These are phyloP conservation scores for Pandemis heparana DNA, from an alignment of 2,888 invertebrate species.

Conservation along the genomic window DNA sequence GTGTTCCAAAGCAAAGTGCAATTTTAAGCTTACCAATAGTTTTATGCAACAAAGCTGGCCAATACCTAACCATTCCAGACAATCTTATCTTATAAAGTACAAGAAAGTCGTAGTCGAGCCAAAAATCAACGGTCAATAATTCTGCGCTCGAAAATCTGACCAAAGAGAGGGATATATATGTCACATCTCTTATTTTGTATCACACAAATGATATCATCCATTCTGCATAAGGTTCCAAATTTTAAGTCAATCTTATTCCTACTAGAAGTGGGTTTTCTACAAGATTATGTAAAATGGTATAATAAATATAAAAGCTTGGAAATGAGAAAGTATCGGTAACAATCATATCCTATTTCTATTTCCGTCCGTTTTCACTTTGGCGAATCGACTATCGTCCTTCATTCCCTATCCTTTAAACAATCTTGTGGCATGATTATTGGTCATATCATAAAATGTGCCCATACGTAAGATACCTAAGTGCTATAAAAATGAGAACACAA, in stretches of 20 bases:
- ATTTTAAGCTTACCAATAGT: neutral
- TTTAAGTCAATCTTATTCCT: too few relatives aligned
- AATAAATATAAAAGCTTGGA: too few relatives aligned
- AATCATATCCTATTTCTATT: too few relatives aligned
- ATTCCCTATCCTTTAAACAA: neutral
- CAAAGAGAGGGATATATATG: neutral
- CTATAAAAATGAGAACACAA: neutral
- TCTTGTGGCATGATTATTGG: neutral
- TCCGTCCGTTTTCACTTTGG: too few relatives aligned
- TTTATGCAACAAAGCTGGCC: constrained; percentile 3
- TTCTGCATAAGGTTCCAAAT: too few relatives aligned
- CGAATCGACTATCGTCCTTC: too few relatives aligned
- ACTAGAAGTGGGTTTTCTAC: too few relatives aligned
- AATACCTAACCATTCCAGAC: neutral
- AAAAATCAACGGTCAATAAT: neutral
- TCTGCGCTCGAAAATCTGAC: neutral
- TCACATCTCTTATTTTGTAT: too few relatives aligned
- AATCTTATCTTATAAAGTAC: neutral
- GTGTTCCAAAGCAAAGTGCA: neutral
- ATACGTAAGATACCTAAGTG: neutral
- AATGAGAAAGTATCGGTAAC: too few relatives aligned
- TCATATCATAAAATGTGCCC: neutral
- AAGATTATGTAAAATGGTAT: too few relatives aligned
- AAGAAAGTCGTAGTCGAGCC: neutral
- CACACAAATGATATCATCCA: too few relatives aligned